Conservation (phyloP, 2,888 invertebrate genomes). For the Caenorhabditis becei region DNA sequence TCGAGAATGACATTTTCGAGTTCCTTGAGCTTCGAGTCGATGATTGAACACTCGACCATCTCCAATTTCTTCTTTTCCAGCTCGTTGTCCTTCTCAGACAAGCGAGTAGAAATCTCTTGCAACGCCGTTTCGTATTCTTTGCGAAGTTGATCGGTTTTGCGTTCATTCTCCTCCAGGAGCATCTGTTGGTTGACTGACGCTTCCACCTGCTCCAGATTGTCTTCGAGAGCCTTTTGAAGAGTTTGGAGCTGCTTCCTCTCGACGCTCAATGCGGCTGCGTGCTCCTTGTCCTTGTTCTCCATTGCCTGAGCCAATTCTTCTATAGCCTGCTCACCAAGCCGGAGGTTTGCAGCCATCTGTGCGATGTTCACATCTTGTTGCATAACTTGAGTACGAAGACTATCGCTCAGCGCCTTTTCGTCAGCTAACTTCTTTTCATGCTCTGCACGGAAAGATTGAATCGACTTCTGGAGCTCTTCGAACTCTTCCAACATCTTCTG, state of each 20-base stretch:
- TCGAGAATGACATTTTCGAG: neutral
- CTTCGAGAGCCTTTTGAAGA: slow-evolving; percentile 16
- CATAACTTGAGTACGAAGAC: slow-evolving; percentile 15
- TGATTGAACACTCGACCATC: neutral
- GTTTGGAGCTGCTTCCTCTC: slow-evolving; percentile 1
- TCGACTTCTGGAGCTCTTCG: neutral
- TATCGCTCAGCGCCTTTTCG: neutral
- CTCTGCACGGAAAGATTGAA: neutral
- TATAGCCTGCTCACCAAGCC: neutral
- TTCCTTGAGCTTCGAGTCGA: neutral
- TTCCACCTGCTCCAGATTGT: neutral
- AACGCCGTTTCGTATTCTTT: neutral
- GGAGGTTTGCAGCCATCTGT: neutral
- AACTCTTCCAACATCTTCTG: neutral
- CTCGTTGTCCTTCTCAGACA: slow-evolving; percentile 1
- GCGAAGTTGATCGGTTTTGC: neutral
- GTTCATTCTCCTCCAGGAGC: slow-evolving; percentile 2
- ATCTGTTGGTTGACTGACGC: neutral
- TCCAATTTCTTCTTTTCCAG: neutral
- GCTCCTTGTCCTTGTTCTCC: neutral
- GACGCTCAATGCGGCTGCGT: neutral
- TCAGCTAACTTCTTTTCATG: neutral
- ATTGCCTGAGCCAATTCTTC: slow-evolving; percentile 4
- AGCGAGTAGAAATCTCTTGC: neutral
- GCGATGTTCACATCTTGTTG: slow-evolving; percentile 18